Base-by-base conservation (phyloP, 30 jellyfish, hydroid and myxozoan species). In the Aurelia aurita region DNA sequence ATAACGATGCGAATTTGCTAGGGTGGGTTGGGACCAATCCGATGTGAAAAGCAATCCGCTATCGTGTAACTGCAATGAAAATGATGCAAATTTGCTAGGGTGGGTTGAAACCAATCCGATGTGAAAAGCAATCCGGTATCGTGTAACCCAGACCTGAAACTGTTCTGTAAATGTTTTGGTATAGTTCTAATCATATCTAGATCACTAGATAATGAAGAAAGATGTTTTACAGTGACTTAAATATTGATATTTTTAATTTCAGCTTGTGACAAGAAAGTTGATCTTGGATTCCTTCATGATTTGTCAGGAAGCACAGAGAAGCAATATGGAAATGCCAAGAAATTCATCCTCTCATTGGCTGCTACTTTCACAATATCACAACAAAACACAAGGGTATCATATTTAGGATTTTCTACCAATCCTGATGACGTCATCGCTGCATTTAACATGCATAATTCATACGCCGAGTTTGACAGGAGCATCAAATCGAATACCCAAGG, bases 231-330 rank as follows among this genome's bases (percentile, higher is more conserved):
- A 34, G 5, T 34, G 46, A 34, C 46, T 1, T 5, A 6, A 3
- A 62, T 13, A 29, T 22, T 29, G 29, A 26, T 69, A 13, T 32
- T 0, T 35, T 78, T 34, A 26, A 10, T 53, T 27, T 4, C 34
- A 93, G 97, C 59, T 15, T 93, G 98, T 65, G 87, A 87, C 77
- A 69, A 73, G 80, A 62, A 53, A 3, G 46, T 93, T 19, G 98
- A 93, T 58, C 86, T 93, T 39, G 98, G 97, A 5, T 93, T 93
- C 65, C 43, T 93, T 45, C 92, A 81, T 60, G 97, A 93, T 68
- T 67, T 59, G 14, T 93, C 97, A 34, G 88, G 86, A 49, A 89
- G 94, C 72, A 85, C 74, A 8, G 79, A 57, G 19, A 26, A 74
- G 25, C 62, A 74, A 60, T 58, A 32, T 31, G 96, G 72, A 6